A percentile compares a stretch with the other conserved stretches of the same genome.
These are phyloP conservation scores for Meteorus cinctellus DNA, from an alignment of 2,888 invertebrate genomes.

Conservation along the genomic window DNA sequence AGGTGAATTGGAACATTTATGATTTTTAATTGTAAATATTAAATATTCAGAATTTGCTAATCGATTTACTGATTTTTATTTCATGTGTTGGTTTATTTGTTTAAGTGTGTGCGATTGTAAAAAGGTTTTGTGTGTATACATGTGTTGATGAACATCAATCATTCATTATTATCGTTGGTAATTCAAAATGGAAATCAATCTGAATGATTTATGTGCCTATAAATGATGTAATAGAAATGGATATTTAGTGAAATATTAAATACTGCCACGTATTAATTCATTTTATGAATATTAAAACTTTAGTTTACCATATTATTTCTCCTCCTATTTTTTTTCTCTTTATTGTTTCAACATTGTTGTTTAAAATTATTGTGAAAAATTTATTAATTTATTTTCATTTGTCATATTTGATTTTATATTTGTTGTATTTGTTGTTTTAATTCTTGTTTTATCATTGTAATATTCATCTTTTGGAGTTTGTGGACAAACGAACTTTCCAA, in stretches of 20 bases:
- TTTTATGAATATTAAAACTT: not conserved
- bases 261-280: not conserved
- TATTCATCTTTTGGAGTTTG: not conserved
- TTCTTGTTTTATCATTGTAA: not conserved
- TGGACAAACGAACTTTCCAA: constrained; percentile 13
- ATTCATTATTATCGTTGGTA: constrained; percentile 8
- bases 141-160: constrained; percentile 14
- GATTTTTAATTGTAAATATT: not conserved
- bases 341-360: not conserved
- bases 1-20: not conserved
- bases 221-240: constrained; percentile 10
- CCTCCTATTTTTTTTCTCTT: not conserved
- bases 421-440: not conserved
- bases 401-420: not conserved
- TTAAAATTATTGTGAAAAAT: not conserved
- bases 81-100: not conserved
- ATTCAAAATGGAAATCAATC: constrained; percentile 7
- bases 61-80: not conserved
- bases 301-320: not conserved
- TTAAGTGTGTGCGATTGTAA: not conserved
- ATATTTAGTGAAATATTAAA: constrained; percentile 2
- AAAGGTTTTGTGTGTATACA: not conserved
- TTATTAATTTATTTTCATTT: not conserved
- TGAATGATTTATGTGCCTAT: constrained; percentile 4
- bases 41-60: not conserved